These are phyloP conservation scores for Sminthurinus aureus DNA, from an alignment of 2,888 invertebrate genomes.

Conservation along the genomic window DNA sequence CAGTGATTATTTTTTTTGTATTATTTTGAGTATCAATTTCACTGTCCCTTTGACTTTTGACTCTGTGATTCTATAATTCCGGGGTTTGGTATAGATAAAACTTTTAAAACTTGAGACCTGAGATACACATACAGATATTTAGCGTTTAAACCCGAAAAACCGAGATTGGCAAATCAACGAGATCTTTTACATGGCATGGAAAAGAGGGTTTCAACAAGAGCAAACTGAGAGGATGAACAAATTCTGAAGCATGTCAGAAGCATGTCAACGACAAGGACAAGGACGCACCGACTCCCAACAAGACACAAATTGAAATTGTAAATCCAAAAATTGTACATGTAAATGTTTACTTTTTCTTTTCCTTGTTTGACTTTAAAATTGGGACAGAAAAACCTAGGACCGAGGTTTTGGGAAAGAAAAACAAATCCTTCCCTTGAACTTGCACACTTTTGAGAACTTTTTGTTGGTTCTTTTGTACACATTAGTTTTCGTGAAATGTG, in stretches of 20 bases:
- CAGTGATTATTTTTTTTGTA: too few species aligned
- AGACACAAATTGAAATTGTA: conserved; percentile 8
- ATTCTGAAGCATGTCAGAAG: not conserved
- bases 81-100: not conserved
- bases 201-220: not conserved
- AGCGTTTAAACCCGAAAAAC: too few species aligned
- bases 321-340: not conserved
- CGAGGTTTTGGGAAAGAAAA: not conserved
- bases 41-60: not conserved
- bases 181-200: not conserved
- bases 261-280: not conserved
- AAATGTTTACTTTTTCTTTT: not conserved
- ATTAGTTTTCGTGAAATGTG: too few species aligned
- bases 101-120: not conserved
- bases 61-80: not conserved
- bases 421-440: not conserved
- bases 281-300: not conserved
- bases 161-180: too few species aligned
- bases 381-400: not conserved
- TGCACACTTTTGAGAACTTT: too few species aligned
- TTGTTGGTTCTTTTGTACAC: too few species aligned
- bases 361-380: not conserved
- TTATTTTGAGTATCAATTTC: too few species aligned
- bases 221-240: not conserved
- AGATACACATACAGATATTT: not conserved